Evolutionary conservation across 1,140 invertebrate genomes (phyloP).

Genomic region (Periplaneta americana): DNA sequence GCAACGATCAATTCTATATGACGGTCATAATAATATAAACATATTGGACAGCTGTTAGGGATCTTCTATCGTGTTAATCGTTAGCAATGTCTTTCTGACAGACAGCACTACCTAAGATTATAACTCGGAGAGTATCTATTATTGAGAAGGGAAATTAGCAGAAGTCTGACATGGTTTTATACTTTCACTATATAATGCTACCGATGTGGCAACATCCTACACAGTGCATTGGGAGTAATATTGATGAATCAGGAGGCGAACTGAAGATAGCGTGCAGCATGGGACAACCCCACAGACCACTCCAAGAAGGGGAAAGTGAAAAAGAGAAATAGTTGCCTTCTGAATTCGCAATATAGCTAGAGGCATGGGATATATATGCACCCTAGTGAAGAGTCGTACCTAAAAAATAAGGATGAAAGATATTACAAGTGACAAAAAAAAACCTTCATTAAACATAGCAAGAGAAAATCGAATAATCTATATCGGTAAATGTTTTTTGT

Average conservation of each 20-base stretch:
- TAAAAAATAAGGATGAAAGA: no score
- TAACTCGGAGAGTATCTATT: not conserved
- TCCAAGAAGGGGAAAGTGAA: no score
- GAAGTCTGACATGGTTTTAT: not conserved
- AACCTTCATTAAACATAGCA: no score
- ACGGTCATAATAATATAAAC: not conserved
- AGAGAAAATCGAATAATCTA: no score
- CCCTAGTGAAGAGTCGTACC: no score
- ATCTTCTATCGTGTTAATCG: not conserved
- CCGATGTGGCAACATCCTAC: not conserved
- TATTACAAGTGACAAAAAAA: no score
- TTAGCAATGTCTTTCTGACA: not conserved
- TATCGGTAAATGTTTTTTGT: no score
- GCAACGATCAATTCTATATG: no score
- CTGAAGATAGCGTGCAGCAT: not conserved
- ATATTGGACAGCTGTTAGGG: not conserved
- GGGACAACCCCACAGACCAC: not conserved
- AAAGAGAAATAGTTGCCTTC: not conserved
- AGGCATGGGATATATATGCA: not conserved
- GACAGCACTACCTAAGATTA: not conserved
- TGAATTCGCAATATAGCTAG: not conserved
- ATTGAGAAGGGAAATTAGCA: not conserved
- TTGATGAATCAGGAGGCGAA: not conserved
- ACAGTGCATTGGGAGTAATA: not conserved
- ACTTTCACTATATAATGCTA: not conserved